These are phyloP conservation scores for Typhlichthys subterraneus DNA, from an alignment of 2,797 vertebrate genomes.

Conservation along the genomic window DNA sequence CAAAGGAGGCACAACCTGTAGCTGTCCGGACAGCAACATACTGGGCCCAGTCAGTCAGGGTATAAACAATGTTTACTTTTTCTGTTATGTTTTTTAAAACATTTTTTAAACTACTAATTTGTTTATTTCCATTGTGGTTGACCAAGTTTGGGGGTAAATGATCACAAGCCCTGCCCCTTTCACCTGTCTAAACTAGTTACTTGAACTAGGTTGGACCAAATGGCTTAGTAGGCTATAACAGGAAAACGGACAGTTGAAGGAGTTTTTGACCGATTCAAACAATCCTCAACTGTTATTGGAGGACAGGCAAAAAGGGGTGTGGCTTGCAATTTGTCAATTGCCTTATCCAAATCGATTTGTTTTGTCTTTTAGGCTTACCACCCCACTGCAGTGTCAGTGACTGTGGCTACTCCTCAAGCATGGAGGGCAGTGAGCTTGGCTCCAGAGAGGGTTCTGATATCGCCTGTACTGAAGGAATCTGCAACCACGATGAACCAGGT, in stretches of 20 bases:
- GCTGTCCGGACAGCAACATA: constrained; percentile 82
- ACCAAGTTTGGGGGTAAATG: background rate
- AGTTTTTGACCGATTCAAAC: too few relatives aligned
- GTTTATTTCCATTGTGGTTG: too few relatives aligned
- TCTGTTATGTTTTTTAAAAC: too few relatives aligned
- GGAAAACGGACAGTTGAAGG: too few relatives aligned
- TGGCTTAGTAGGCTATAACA: too few relatives aligned
- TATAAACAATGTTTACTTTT: constrained; percentile 40
- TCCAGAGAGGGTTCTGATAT: constrained; percentile 93
- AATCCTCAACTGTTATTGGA: too few relatives aligned
- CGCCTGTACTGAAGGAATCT: constrained; percentile 95
- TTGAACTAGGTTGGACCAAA: too few relatives aligned
- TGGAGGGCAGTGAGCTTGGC: constrained; percentile 92
- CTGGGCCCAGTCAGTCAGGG: constrained; percentile 88
- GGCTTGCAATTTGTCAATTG: too few relatives aligned
- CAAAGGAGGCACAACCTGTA: constrained; percentile 83
- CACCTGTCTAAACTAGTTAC: too few relatives aligned
- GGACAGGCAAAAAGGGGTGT: too few relatives aligned
- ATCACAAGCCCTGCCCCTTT: too few relatives aligned
- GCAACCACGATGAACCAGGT: constrained; percentile 95
- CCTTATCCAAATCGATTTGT: background rate
- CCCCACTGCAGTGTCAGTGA: constrained; percentile 90
- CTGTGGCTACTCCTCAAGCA: constrained; percentile 95
- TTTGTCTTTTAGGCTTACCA: constrained; percentile 78
- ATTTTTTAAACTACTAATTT: background rate